Conservation (phyloP, 1,140 invertebrate species). For the Pogonomyrmex californicus region DNA sequence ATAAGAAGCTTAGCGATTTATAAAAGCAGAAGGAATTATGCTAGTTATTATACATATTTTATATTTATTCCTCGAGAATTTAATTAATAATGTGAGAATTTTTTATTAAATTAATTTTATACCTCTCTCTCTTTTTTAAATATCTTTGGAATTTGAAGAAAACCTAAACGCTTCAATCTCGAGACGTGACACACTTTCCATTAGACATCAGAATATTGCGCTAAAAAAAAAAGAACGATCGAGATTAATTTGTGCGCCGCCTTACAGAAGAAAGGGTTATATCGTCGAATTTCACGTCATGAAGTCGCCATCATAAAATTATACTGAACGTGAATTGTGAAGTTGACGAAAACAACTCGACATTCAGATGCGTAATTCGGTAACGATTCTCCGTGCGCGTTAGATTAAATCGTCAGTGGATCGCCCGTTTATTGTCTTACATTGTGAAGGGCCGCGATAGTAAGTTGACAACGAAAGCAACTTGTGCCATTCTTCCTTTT, state of each 20-base stretch:
- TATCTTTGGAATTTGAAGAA: background rate
- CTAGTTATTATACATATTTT: background rate
- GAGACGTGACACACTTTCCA: background rate
- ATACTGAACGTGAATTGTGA: conserved; percentile 52
- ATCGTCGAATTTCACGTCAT: conserved; percentile 27
- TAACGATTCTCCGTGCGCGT: conserved; percentile 29
- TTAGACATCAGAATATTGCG: background rate
- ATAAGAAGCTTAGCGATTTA: background rate
- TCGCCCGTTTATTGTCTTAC: conserved; percentile 55
- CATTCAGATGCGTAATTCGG: conserved; percentile 35
- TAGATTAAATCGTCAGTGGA: conserved; percentile 52
- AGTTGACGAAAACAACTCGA: conserved; percentile 2
- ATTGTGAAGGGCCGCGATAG: conserved; percentile 38
- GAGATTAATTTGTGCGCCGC: background rate
- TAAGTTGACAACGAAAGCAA: conserved; percentile 66
- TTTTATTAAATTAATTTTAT: background rate
- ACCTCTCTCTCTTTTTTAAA: background rate
- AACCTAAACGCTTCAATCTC: background rate
- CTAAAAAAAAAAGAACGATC: background rate
- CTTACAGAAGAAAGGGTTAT: conserved; percentile 3
- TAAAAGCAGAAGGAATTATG: background rate
- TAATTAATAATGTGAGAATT: conserved; percentile 9
- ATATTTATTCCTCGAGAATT: background rate
- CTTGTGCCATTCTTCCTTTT: conserved; percentile 57
- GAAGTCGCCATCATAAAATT: conserved; percentile 27